Base-by-base conservation (phyloP, 2,113 vertebrate genomes). In the Mungos mungo region DNA sequence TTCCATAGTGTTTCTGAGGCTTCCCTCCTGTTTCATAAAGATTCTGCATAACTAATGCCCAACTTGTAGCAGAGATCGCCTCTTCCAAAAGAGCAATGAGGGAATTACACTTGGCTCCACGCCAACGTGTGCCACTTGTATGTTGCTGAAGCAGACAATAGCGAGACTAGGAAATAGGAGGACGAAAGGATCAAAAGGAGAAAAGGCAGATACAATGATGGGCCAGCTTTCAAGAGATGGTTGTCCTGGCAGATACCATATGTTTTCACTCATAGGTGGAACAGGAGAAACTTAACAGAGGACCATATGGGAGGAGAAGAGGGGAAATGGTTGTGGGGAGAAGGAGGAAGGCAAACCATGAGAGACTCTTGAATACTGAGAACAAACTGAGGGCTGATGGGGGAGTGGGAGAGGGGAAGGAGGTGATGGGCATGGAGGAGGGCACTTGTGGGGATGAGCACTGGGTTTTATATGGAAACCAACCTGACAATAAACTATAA, bases 101-200 rank as follows among this genome's bases (percentile, higher is more conserved):
- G 33, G n/a, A 38, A 60, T 25, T 12, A 33, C 7, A 4, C 2
- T 14, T 18, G 33, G 25, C 60, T 74, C 12, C 41, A 4, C 18
- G 80, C 65, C 15, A 33, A 0, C 0, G 6, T 7, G 41, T 23
- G 31, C 57, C 54, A 80, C 10, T 50, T 5, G 3, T 60, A 0
- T 14, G 9, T 31, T 7, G 21, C n/a, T 6, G 29, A 81, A 16
- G 18, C 35, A 35, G 27, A 72, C 12, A 27, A 7, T 1, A 81
- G 79, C 65, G 50, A 95, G 31, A 57, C 27, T 18, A 47, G 88
- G 96, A 92, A 94, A 76, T 23, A 63, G 92, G 25, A 11, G 50
- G 8, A 11, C 3, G 45, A 2, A 82, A 47, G 31, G 16, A 25
- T 54, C 31, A 35, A 47, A 82, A 85, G 10, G 54, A 92, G 45